A percentile compares a stretch with the other conserved stretches of the same genome.
Evolutionary conservation across 2,797 vertebrate species (phyloP).

Genomic region (Sciurus carolinensis): DNA sequence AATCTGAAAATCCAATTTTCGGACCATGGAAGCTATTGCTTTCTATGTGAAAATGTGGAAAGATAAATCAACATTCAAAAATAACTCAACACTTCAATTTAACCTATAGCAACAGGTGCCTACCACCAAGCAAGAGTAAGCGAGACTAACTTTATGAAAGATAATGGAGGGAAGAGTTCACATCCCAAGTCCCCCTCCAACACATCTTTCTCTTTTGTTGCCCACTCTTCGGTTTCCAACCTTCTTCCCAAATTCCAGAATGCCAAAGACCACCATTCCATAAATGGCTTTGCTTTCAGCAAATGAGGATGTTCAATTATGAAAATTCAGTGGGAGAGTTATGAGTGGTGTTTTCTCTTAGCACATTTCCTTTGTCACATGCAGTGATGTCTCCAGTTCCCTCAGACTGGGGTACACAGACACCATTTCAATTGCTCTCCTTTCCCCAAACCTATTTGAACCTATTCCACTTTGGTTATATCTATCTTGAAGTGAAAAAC

Average conservation of each 20-base stretch:
- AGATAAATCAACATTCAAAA: neutral
- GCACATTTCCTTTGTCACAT: neutral
- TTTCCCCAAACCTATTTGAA: neutral
- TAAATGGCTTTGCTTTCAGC: neutral
- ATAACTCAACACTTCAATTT: neutral
- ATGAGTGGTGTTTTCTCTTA: neutral
- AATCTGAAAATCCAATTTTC: neutral
- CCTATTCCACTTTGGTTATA: neutral
- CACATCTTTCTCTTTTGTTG: neutral
- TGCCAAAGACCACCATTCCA: neutral
- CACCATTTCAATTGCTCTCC: neutral
- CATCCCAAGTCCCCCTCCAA: too few relatives aligned
- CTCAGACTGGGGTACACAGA: neutral
- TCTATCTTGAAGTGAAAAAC: neutral
- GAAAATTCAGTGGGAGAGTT: neutral
- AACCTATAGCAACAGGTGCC: neutral
- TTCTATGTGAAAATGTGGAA: neutral
- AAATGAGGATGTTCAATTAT: neutral
- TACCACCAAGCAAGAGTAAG: neutral
- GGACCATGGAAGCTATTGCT: neutral
- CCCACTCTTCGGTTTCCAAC: neutral
- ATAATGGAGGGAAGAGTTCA: neutral
- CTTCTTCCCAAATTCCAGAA: slow-evolving; percentile 11
- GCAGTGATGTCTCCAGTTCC: neutral
- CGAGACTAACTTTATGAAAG: neutral